Conservation (phyloP, 2,113 vertebrate genomes). For the Sinocyclocheilus anophthalmus region DNA sequence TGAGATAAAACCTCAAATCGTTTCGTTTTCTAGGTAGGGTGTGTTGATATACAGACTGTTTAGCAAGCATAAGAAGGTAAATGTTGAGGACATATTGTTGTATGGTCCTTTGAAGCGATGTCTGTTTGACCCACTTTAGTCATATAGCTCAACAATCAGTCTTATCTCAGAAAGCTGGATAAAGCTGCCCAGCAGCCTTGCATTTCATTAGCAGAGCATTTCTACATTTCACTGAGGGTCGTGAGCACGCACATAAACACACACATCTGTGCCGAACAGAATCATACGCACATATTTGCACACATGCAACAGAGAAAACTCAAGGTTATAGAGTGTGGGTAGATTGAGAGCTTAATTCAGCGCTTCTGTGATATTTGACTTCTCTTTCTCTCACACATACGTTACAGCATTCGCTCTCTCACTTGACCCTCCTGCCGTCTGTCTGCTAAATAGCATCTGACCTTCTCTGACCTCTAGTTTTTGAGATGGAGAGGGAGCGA, state of each 20-base stretch:
- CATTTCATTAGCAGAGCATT: constrained; percentile 32
- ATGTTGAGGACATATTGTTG: constrained; percentile 19
- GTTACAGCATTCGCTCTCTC: neutral
- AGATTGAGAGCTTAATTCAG: neutral
- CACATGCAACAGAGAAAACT: neutral
- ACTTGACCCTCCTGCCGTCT: neutral
- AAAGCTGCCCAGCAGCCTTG: constrained; percentile 14
- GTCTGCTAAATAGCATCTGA: constrained; percentile 37
- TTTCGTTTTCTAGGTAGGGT: neutral
- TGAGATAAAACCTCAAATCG: neutral
- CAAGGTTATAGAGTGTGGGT: constrained; percentile 34
- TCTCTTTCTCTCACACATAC: neutral
- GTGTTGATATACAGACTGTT: neutral
- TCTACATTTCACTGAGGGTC: constrained; percentile 10
- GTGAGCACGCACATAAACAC: neutral
- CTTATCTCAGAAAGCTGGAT: constrained; percentile 26
- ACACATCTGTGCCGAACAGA: neutral
- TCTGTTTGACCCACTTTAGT: constrained; percentile 39
- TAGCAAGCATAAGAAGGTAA: constrained; percentile 3
- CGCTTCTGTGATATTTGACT: neutral
- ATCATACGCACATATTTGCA: constrained; percentile 5
- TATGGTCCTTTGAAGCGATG: constrained; percentile 3
- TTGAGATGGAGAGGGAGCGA: neutral
- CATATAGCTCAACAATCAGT: constrained; percentile 23
- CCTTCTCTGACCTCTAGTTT: constrained; percentile 26